phyloP scores from a whole-genome alignment of 2,888 invertebrate species.

The Aporophyla nigra region DNA sequence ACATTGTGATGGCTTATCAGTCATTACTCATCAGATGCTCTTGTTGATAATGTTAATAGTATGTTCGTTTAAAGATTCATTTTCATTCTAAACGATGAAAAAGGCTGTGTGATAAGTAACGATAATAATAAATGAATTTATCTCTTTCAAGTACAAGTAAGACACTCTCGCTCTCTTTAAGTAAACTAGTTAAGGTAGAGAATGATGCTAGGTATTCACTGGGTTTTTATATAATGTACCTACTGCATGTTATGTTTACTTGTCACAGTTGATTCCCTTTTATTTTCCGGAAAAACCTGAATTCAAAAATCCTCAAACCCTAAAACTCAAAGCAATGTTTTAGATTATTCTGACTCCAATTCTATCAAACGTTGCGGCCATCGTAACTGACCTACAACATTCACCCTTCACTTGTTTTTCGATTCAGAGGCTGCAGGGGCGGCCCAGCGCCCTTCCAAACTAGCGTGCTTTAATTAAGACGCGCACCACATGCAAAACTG shows the following conservation, averaged over 20 bases:
- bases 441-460: constrained; percentile 29
- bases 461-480: constrained; percentile 60
- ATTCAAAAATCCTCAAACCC: not conserved
- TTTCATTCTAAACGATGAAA: not conserved
- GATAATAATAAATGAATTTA: too few relatives aligned
- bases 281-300: too few relatives aligned
- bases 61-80: not conserved
- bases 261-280: not conserved
- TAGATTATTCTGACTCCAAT: not conserved
- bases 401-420: constrained; percentile 31
- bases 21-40: not conserved
- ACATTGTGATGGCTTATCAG: not conserved
- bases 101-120: not conserved
- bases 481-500: constrained; percentile 49
- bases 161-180: too few relatives aligned
- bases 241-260: too few relatives aligned
- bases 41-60: not conserved
- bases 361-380: not conserved
- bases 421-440: constrained; percentile 22
- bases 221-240: too few relatives aligned
- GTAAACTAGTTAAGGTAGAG: too few relatives aligned
- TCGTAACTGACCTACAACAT: not conserved
- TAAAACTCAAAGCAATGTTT: not conserved
- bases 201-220: too few relatives aligned
- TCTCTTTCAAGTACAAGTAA: too few relatives aligned